Percentiles rank a stretch among this genome's conserved stretches.
Conservation (phyloP, 2,888 invertebrate genomes). For the Seira musarum region DNA sequence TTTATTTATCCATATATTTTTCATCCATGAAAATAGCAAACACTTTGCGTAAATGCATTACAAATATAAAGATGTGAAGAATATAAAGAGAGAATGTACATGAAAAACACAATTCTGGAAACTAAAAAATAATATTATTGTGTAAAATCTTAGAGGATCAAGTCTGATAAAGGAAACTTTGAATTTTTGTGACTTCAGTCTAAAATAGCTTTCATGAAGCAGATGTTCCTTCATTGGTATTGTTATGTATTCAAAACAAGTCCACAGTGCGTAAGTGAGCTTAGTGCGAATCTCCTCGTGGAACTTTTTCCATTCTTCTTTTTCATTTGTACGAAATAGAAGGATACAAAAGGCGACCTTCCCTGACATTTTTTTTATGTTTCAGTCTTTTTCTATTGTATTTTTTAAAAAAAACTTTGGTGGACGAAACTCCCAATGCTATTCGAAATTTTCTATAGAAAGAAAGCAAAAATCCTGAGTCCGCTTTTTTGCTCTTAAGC, state of each 20-base stretch:
- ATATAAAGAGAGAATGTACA: constrained; percentile 1
- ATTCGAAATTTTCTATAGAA: too few species aligned
- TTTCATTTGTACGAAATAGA: neutral
- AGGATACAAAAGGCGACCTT: constrained; percentile 16
- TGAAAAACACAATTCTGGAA: neutral
- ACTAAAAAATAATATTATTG: neutral
- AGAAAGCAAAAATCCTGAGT: too few species aligned
- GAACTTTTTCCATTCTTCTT: constrained; percentile 23
- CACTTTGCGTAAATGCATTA: neutral
- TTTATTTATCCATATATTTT: too few species aligned
- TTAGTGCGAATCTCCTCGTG: constrained; percentile 3
- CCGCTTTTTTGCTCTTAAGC: too few species aligned
- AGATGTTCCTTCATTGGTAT: constrained; percentile 29
- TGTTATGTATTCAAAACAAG: constrained; percentile 29
- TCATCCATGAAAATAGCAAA: too few species aligned
- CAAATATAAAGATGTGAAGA: too few species aligned
- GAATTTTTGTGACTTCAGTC: constrained; percentile 20
- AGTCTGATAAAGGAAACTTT: constrained; percentile 19
- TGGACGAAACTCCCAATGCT: neutral
- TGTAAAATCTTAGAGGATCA: constrained; percentile 8
- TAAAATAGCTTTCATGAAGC: neutral
- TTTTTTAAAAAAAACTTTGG: neutral
- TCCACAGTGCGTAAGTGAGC: constrained; percentile 31
- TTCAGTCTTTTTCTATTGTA: constrained; percentile 28
- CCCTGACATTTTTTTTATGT: constrained; percentile 14